Base-by-base conservation (phyloP, 2,888 invertebrate genomes). In the Eupeodes latifasciatus region DNA sequence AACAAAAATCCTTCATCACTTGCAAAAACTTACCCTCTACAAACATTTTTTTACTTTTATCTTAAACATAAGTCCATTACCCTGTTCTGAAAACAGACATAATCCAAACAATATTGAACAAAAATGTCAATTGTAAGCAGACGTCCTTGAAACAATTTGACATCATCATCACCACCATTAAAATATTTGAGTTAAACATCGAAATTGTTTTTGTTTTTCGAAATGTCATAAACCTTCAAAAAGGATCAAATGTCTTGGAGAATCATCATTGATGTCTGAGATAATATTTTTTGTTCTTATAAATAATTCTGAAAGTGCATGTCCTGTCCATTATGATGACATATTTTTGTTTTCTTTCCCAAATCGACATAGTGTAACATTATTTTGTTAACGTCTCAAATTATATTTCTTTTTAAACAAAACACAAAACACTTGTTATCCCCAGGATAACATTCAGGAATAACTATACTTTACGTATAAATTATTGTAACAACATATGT, bases 81-180 rank as follows among this genome's bases (percentile, higher is more conserved):
- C 51, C n/a, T 9, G 12, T 49, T 2, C 16, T 19, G 5, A 16
- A 5, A 14, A 34, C 59, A 59, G 34, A 59, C 34, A 59, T 34
- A 59, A 36, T 59, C 14, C 34, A 59, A 59, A 36, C 14, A 57
- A 57, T 14, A 14, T 59, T 59, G 6, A 34, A 34, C 34, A 27
- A 34, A 40, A 62, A 62, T 62, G 10, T 40, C 40, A 62, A 62
- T 14, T 5, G 4, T 61, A 36, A 1, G 7, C 36, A 62, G 64
- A 64, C 64, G 64, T 47, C 64, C 64, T 64, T 64, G 64, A 47
- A 64, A 19, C 44, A 64, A 19, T 67, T 67, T 67, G 34, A 66
- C 66, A 51, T 51, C 27, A 27, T 2, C 27, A 27, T 2, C 27
- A 27, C 27, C 19, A 64, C 1, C 40, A 64, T 47, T 64, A 1